Conservation (phyloP, 2,797 vertebrate species). For the Pipistrellus pygmaeus region DNA sequence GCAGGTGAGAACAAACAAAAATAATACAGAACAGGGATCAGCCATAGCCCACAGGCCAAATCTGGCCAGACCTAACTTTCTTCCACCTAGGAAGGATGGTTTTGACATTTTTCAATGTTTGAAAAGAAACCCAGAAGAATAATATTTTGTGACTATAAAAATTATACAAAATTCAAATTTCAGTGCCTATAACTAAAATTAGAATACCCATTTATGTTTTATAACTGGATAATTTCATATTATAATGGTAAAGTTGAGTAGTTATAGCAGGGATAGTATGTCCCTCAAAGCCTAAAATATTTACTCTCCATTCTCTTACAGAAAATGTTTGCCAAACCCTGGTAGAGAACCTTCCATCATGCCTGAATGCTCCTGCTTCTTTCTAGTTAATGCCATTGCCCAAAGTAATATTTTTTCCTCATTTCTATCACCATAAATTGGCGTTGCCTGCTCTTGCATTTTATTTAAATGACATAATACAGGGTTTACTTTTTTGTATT, state of each 20-base stretch:
- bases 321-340: background rate
- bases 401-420: background rate
- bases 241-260: background rate
- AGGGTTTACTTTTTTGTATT: background rate
- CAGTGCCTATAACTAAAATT: background rate
- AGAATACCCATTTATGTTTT: background rate
- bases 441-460: constrained; percentile 23
- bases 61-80: background rate
- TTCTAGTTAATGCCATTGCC: background rate
- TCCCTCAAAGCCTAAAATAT: background rate
- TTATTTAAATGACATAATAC: constrained; percentile 13
- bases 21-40: background rate
- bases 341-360: background rate
- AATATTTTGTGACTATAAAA: constrained; percentile 15
- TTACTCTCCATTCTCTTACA: background rate
- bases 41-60: background rate
- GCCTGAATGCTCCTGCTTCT: background rate
- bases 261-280: background rate
- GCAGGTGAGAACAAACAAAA: no score
- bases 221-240: constrained; percentile 6
- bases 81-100: background rate
- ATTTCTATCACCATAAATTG: background rate
- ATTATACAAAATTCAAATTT: constrained; percentile 33
- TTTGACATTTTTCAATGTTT: constrained; percentile 31
- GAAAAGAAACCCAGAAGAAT: background rate